Evolutionary conservation across 1,140 invertebrate genomes (phyloP).

Genomic region (Drosophila gunungcola): DNA sequence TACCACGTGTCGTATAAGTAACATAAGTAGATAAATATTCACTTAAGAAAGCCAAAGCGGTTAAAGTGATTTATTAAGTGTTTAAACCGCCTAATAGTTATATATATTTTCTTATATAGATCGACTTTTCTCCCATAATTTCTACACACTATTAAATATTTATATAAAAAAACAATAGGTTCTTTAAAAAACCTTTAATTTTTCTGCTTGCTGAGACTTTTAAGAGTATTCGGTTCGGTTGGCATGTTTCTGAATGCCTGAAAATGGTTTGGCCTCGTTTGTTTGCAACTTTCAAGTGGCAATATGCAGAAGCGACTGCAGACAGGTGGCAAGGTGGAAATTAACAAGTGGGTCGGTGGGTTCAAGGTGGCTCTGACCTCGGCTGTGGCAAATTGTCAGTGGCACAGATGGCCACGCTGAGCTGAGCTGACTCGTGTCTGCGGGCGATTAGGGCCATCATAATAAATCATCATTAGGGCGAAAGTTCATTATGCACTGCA

Average conservation of each 20-base stretch:
- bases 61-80: too few relatives aligned
- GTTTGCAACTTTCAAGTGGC: conserved; percentile 60
- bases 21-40: too few relatives aligned
- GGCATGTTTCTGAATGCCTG: conserved; percentile 10
- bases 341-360: conserved; percentile 8
- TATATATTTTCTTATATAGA: too few relatives aligned
- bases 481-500: conserved; percentile 61
- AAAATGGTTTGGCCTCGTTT: conserved; percentile 12
- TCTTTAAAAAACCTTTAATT: background rate
- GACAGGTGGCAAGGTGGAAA: conserved; percentile 30
- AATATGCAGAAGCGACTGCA: conserved; percentile 42
- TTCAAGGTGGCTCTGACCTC: conserved; percentile 18
- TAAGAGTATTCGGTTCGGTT: background rate
- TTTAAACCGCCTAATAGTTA: too few relatives aligned
- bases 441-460: conserved; percentile 66
- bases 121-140: too few relatives aligned
- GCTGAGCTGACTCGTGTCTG: conserved; percentile 39
- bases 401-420: conserved; percentile 1
- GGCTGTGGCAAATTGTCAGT: conserved; percentile 57
- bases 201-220: background rate
- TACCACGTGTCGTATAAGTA: too few relatives aligned
- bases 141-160: too few relatives aligned
- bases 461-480: conserved; percentile 75
- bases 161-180: too few relatives aligned
- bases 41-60: too few relatives aligned